These are phyloP conservation scores for Brenthis daphne DNA, from an alignment of 2,888 invertebrate genomes.

Conservation along the genomic window DNA sequence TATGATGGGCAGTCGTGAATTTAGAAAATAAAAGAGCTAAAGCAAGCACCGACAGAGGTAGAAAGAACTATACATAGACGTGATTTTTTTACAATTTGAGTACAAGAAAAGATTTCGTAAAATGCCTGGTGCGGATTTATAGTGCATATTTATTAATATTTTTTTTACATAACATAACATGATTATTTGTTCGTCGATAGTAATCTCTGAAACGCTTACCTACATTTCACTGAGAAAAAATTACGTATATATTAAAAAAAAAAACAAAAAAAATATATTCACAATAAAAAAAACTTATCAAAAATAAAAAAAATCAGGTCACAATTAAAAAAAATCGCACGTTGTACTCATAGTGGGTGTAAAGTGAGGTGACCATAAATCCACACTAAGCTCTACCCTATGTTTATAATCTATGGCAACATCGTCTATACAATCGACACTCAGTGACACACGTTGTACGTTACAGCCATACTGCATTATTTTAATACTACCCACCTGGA, in stretches of 20 bases:
- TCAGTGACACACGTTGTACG: conserved; percentile 53
- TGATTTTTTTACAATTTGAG: conserved; percentile 32
- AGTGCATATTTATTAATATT: background rate
- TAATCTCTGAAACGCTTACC: conserved; percentile 10
- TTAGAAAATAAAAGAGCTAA: conserved; percentile 47
- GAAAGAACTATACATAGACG: conserved; percentile 50
- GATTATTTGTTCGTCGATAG: background rate
- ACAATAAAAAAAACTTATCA: background rate
- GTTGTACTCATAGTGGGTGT: conserved; percentile 1
- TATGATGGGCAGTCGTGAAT: conserved; percentile 23
- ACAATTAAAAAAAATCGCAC: conserved; percentile 2
- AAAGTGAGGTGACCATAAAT: conserved; percentile 26
- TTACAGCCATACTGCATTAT: conserved; percentile 41
- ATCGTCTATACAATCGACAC: conserved; percentile 53
- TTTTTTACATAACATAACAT: background rate
- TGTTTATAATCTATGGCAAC: conserved; percentile 65
- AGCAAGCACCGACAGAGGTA: conserved; percentile 78
- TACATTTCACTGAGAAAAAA: conserved; percentile 2
- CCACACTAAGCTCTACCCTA: conserved; percentile 42
- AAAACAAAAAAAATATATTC: background rate
- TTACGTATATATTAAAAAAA: background rate
- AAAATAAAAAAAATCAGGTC: conserved; percentile 13
- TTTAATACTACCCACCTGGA: conserved; percentile 23
- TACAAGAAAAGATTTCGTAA: conserved; percentile 25
- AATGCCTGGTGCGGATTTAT: conserved; percentile 33